Evolutionary conservation across 2,113 vertebrate genomes (phyloP), one percentile per base, ranked within the genome.

Genomic region (Gasterosteus nipponicus): DNA sequence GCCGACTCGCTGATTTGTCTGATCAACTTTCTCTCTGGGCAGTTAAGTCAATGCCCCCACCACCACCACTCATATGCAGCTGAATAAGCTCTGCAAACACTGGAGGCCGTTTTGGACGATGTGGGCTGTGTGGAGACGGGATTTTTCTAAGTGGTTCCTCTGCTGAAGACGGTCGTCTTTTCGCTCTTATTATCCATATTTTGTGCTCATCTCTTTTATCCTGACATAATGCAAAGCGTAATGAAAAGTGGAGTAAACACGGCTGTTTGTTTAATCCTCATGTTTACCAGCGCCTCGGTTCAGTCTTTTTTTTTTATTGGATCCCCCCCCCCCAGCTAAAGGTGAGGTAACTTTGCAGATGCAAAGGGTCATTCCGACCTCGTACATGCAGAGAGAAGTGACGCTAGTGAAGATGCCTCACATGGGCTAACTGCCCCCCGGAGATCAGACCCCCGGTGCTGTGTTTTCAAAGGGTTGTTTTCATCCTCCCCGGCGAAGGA

Each of bases 61-160:
- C 33, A 3, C 33, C 33, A 3, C 33, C 33, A 33, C 33, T 79
- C 79, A 77, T 87, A 80, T 67, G 56, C 73, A 69, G 76, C 82
- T 77, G 77, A 81, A 73, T 77, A 69, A 73, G 65, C 71, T 79
- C 70, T 67, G 73, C 65, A 46, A 35, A 80, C 77, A 69, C 89
- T 77, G 57, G 16, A 61, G 82, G 90, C 82, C 84, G 75, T 85
- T 74, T 68, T 69, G 66, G 82, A 75, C n/a, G 84, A 88, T 91
- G 62, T 87, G 84, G 83, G 87, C 87, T 90, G 88, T 82, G 86
- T 84, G 79, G 81, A 90, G 77, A 87, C 78, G 64, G 85, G 87
- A 74, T 80, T 86, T 57, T 80, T 79, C 59, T 69, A 68, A 82
- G 81, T 67, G 71, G 51, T 78, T 83, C 77, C 75, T 73, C 35